Evolutionary conservation across 2,113 vertebrate species (phyloP).

Genomic region (Onychostoma macrolepis): DNA sequence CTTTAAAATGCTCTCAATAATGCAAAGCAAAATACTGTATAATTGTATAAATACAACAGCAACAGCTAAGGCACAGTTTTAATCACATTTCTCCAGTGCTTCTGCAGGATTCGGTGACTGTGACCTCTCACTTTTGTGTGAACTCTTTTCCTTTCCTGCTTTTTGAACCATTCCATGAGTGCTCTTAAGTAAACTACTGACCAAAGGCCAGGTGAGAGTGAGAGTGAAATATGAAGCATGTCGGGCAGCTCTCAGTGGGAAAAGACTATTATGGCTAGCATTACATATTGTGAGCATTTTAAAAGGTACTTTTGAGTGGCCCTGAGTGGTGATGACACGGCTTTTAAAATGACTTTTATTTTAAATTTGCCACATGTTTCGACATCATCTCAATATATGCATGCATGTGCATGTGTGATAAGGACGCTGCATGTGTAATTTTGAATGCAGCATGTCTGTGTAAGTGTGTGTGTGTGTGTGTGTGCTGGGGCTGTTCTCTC

Average conservation of each 20-base stretch:
- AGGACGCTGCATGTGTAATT: neutral
- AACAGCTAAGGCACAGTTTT: neutral
- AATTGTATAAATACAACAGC: neutral
- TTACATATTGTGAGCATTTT: neutral
- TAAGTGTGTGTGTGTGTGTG: conserved; percentile 15
- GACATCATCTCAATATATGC: neutral
- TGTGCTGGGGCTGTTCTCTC: neutral
- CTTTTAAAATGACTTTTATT: neutral
- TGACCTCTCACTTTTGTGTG: neutral
- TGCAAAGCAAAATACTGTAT: neutral
- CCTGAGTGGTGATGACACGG: neutral
- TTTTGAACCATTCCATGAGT: neutral
- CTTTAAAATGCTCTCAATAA: neutral
- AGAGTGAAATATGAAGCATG: neutral
- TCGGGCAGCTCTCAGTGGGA: neutral
- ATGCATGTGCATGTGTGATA: neutral
- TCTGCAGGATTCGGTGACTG: neutral
- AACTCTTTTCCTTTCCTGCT: neutral
- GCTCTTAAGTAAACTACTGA: conserved; percentile 11
- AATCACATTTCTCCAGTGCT: neutral
- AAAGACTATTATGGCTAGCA: neutral
- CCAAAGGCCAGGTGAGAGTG: neutral
- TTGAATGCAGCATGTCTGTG: neutral
- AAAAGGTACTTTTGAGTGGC: neutral
- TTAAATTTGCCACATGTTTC: neutral